Evolutionary conservation across 2,113 vertebrate genomes (phyloP).

Genomic region (Amazona vittata): DNA sequence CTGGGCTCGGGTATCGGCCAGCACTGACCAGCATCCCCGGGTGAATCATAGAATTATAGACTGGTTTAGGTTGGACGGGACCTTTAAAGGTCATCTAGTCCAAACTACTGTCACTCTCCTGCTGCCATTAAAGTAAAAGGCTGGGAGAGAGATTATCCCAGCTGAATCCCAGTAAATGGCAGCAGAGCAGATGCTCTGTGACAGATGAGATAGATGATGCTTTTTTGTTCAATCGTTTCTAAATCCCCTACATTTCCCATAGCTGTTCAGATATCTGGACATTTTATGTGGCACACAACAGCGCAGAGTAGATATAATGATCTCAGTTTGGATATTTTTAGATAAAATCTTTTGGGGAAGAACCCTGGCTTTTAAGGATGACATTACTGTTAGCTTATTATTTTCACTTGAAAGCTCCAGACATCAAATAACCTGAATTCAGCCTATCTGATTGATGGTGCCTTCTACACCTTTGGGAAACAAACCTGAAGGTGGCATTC

Average conservation of each 20-base stretch:
- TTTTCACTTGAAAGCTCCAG: neutral
- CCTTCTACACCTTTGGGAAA: neutral
- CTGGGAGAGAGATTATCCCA: neutral
- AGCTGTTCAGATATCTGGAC: neutral
- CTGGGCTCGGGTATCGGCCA: neutral
- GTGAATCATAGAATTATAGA: neutral
- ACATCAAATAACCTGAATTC: neutral
- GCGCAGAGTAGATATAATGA: neutral
- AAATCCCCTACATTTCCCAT: neutral
- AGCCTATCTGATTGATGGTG: neutral
- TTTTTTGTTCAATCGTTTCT: neutral
- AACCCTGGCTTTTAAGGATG: neutral
- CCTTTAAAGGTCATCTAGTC: neutral
- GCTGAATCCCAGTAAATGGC: neutral
- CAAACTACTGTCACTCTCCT: neutral
- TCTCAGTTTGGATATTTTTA: neutral
- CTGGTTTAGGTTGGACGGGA: neutral
- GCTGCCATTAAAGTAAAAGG: neutral
- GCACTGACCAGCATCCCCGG: fast-evolving
- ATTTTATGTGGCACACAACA: neutral
- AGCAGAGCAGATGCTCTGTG: neutral
- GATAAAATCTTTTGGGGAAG: neutral
- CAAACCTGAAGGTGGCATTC: neutral
- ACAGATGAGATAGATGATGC: neutral
- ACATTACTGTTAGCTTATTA: neutral